Percentiles rank a stretch among this genome's conserved stretches.
phyloP scores from a whole-genome alignment of 2,797 vertebrate species.

The Phyllotis vaccarum region DNA sequence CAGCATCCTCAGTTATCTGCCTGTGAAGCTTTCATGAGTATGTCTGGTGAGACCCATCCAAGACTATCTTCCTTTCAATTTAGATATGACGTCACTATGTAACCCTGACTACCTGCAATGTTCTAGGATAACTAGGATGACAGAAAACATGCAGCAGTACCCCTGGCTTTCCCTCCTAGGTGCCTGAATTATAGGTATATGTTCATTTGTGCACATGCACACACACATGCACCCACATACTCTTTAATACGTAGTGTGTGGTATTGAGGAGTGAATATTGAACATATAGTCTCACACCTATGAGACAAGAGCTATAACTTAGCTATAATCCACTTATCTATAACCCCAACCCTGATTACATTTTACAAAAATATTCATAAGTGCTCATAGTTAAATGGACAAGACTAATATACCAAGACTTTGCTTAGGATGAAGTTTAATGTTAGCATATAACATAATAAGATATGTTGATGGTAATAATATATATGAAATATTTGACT shows the following conservation, averaged over 20 bases:
- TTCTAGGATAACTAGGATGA: too few relatives aligned
- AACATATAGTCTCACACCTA: too few relatives aligned
- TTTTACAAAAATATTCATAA: constrained; percentile 33
- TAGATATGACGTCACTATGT: neutral
- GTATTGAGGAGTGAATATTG: neutral
- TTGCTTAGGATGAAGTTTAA: neutral
- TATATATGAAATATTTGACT: neutral
- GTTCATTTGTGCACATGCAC: neutral
- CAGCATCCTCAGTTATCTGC: neutral
- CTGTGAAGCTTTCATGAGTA: neutral
- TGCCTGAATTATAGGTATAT: neutral
- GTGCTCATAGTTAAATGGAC: constrained; percentile 2
- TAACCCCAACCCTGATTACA: neutral
- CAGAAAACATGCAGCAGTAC: neutral
- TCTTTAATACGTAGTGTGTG: neutral
- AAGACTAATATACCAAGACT: neutral
- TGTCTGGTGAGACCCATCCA: neutral
- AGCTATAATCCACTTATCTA: neutral
- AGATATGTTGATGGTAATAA: neutral
- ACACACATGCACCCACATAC: neutral
- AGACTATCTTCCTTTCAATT: neutral
- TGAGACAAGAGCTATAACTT: neutral
- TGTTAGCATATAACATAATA: neutral
- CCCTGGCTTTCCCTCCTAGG: neutral
- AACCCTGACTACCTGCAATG: neutral